Evolutionary conservation across 2,797 vertebrate genomes (phyloP).

Genomic region (Anguilla obscura): DNA sequence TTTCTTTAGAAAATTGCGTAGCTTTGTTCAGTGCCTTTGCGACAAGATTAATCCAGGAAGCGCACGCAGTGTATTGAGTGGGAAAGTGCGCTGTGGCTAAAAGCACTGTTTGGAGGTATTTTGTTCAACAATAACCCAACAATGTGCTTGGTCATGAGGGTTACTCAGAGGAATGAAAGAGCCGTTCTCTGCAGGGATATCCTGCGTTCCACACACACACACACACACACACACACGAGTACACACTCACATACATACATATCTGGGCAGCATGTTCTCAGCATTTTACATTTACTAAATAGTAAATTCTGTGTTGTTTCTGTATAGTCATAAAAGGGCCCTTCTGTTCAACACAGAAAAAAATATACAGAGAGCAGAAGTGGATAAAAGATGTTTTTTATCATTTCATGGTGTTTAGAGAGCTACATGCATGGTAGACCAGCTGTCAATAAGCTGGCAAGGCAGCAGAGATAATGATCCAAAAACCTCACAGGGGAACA

Average conservation of each 20-base stretch:
- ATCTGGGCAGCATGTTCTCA: background rate
- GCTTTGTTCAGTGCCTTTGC: background rate
- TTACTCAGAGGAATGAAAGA: constrained; percentile 33
- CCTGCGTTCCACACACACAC: background rate
- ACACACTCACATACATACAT: background rate
- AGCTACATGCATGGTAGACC: constrained; percentile 45
- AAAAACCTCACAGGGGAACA: constrained; percentile 42
- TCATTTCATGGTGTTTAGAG: constrained; percentile 15
- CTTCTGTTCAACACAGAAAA: constrained; percentile 55
- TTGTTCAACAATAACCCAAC: background rate
- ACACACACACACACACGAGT: constrained; percentile 9
- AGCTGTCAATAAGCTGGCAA: constrained; percentile 41
- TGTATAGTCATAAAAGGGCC: constrained; percentile 61
- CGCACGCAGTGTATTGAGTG: constrained; percentile 15
- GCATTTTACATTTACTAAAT: background rate
- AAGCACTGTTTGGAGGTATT: background rate
- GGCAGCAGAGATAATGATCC: constrained; percentile 59
- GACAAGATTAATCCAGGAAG: constrained; percentile 30
- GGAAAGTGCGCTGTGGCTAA: background rate
- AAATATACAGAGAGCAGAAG: constrained; percentile 53
- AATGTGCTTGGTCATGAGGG: background rate
- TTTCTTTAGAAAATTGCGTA: constrained; percentile 11
- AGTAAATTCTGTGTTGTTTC: background rate
- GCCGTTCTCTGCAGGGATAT: constrained; percentile 28
- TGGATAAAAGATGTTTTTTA: constrained; percentile 54